Evolutionary conservation across 2,113 vertebrate species (phyloP).

Genomic region (Syngnathus typhle): DNA sequence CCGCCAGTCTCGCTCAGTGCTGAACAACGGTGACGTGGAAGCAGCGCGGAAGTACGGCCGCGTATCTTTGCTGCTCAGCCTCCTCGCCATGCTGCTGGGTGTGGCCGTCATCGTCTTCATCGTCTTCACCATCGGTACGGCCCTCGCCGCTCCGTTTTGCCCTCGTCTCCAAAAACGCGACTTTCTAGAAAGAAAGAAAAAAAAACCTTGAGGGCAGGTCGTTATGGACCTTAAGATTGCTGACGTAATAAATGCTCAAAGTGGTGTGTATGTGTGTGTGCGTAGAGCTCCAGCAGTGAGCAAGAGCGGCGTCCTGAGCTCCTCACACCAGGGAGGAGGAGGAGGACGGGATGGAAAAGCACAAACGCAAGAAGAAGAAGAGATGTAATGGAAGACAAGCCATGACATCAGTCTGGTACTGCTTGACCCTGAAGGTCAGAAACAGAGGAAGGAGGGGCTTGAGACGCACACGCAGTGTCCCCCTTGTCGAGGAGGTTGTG

Average conservation of each 20-base stretch:
- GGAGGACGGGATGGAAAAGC: conserved; percentile 36
- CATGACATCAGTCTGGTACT: conserved; percentile 11
- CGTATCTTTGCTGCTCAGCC: conserved; percentile 56
- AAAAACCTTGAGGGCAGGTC: neutral
- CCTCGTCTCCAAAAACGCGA: neutral
- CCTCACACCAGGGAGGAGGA: conserved; percentile 44
- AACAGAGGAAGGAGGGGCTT: conserved; percentile 17
- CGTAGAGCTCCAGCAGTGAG: conserved; percentile 33
- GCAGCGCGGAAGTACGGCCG: conserved; percentile 63
- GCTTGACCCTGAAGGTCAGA: conserved; percentile 42
- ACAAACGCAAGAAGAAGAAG: conserved; percentile 37
- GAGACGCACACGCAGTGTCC: neutral
- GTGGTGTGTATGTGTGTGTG: conserved; percentile 9
- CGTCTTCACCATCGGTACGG: conserved; percentile 72
- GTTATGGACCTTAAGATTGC: too few species aligned
- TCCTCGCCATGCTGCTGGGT: conserved; percentile 60
- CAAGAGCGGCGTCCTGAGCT: conserved; percentile 13
- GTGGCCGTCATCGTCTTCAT: conserved; percentile 63
- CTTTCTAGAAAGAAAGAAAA: neutral
- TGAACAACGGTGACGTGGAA: conserved; percentile 55
- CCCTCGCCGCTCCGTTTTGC: neutral
- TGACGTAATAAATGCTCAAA: too few species aligned
- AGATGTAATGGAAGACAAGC: conserved; percentile 15
- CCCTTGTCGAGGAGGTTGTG: neutral
- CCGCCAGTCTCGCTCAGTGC: conserved; percentile 55